Conservation (phyloP, 2,888 invertebrate species). For the Drosophila nr. perissopoda region DNA sequence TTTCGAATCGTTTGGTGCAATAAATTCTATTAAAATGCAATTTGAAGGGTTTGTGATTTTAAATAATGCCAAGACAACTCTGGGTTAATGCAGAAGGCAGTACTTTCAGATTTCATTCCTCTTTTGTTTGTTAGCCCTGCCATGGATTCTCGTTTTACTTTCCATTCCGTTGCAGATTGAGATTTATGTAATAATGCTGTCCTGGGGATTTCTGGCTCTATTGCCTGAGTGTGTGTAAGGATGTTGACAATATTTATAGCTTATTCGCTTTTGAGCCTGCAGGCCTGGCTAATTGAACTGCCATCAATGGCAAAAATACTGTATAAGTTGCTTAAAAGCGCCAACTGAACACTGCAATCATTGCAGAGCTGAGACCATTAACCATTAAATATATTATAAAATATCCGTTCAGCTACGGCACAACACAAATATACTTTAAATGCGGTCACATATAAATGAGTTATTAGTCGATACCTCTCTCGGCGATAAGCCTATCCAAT, state of each 20-base stretch:
- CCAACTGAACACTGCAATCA: not conserved
- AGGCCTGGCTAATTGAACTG: constrained; percentile 35
- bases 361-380: not conserved
- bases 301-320: constrained; percentile 18
- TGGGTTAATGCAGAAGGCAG: constrained; percentile 53
- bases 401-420: not conserved
- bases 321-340: not conserved
- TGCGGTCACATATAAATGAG: too few species aligned
- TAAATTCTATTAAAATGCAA: constrained; percentile 81
- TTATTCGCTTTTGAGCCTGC: constrained; percentile 13
- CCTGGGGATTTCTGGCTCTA: not conserved
- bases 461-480: not conserved
- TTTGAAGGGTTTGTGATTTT: constrained; percentile 78
- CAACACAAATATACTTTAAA: not conserved
- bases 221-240: constrained; percentile 2
- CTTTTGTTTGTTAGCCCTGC: constrained; percentile 23
- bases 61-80: constrained; percentile 69
- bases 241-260: constrained; percentile 49
- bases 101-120: constrained; percentile 19
- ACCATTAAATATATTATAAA: not conserved
- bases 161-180: constrained; percentile 35
- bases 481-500: not conserved
- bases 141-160: constrained; percentile 19
- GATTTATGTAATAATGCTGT: constrained; percentile 48
- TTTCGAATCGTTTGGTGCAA: constrained; percentile 67